Conservation (phyloP, 2,888 invertebrate species). For the Drosophila putrida region DNA sequence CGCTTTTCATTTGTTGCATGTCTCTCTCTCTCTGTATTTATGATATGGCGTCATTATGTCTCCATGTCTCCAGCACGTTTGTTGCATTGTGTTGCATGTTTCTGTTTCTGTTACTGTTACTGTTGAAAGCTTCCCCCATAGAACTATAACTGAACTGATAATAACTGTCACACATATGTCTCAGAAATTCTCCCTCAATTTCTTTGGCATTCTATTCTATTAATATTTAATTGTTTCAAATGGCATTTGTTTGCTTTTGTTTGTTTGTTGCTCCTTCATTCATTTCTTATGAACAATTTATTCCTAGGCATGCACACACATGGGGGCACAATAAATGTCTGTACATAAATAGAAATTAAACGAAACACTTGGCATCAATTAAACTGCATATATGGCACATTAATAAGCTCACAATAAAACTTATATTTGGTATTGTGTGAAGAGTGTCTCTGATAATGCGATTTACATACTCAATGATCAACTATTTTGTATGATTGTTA, state of each 20-base stretch:
- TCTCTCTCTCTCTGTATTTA: neutral
- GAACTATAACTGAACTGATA: slow-evolving; percentile 2
- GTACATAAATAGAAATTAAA: slow-evolving; percentile 42
- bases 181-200: slow-evolving; percentile 5
- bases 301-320: slow-evolving; percentile 12
- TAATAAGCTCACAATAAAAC: slow-evolving; percentile 32
- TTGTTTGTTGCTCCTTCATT: slow-evolving; percentile 42
- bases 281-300: slow-evolving; percentile 37
- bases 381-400: slow-evolving; percentile 35
- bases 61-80: slow-evolving; percentile 36
- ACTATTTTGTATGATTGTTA: neutral
- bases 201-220: slow-evolving; percentile 33
- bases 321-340: slow-evolving; percentile 33
- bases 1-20: slow-evolving; percentile 27
- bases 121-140: neutral
- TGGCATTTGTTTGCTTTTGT: slow-evolving; percentile 59
- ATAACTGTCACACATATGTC: neutral
- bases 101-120: neutral
- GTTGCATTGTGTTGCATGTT: neutral
- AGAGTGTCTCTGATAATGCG: slow-evolving; percentile 2
- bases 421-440: slow-evolving; percentile 18
- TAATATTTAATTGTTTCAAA: slow-evolving; percentile 64
- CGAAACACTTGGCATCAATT: slow-evolving; percentile 63
- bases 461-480: slow-evolving; percentile 4
- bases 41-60: slow-evolving; percentile 52